Conservation (phyloP, 2,797 vertebrate species). For the Pteronotus mesoamericanus region DNA sequence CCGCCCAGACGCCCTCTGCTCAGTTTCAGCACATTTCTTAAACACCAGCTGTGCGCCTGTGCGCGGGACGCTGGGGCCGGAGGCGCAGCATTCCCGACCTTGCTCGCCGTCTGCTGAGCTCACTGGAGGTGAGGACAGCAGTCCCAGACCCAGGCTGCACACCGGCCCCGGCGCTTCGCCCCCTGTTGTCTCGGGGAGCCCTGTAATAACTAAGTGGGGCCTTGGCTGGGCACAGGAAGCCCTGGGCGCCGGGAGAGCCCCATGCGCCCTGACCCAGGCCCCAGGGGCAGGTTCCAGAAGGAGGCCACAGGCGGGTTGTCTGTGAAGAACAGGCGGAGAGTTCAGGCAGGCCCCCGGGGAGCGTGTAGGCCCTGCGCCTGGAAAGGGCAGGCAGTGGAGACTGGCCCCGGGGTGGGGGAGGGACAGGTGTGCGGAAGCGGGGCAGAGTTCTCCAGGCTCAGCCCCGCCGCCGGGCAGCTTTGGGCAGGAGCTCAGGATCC, state of each 20-base stretch:
- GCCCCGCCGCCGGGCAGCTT: fast-evolving
- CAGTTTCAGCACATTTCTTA: neutral
- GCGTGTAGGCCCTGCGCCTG: neutral
- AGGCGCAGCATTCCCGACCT: neutral
- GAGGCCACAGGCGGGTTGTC: neutral
- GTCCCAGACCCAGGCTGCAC: neutral
- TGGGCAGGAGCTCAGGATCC: too few relatives aligned
- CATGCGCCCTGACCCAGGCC: neutral
- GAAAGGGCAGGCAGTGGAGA: neutral
- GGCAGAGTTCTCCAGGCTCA: fast-evolving
- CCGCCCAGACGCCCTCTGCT: neutral
- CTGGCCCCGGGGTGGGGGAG: neutral
- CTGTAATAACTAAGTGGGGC: neutral
- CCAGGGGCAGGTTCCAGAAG: neutral
- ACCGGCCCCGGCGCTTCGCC: fast-evolving
- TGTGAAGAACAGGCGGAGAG: neutral
- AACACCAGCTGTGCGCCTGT: neutral
- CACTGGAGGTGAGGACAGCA: neutral
- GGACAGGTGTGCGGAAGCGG: neutral
- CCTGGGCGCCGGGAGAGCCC: neutral
- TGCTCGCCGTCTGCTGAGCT: neutral
- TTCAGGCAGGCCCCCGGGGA: neutral
- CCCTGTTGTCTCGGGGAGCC: neutral
- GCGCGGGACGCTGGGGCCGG: neutral
- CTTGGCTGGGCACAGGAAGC: neutral